Base-by-base conservation (phyloP, 1,140 invertebrate species). In the Tribolium castaneum region DNA sequence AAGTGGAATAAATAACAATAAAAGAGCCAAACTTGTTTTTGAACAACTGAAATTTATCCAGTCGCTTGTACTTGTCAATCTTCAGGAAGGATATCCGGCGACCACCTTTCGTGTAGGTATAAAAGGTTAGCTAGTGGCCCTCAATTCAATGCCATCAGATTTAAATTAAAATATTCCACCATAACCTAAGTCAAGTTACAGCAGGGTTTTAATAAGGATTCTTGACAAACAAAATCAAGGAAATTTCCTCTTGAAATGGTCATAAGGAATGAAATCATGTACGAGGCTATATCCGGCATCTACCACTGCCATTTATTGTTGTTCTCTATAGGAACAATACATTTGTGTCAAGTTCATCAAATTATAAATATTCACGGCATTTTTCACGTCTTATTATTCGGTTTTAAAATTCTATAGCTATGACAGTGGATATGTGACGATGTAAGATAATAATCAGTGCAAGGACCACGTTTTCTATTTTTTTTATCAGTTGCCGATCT, bases 31-130 rank as follows among this genome's bases (percentile, higher is more conserved):
- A 39, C 34, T 13, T 45, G n/a, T 45, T 50, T 52, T 50, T 50
- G 16, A 16, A 56, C 13, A 51, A 10, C 14, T 50, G 35, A 72
- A 72, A 12, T 3, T 0, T 56, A 56, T 25, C 6, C 45, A 70
- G n/a, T 72, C 39, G 70, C 45, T 72, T 25, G 70, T 72, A 56
- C 45, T 72, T 52, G 70, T 72, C 50, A 52, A 51, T 51, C 50
- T 73, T 54, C 71, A 73, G 71, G 71, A 73, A 73, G 71, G 71
- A 73, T 73, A 73, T 73, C 71, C 71, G 71, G 52, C 49, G 52
- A 16, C 70, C 70, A 72, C 70, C 50, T 72, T 72, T 72, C 50
- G 25, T 72, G 71, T 73, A 22, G 49, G 49, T 50, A 52, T 54
- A 73, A 73, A 54, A 73, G 49, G 25, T 35, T 54, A 72, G 50